These are phyloP conservation scores for Echinops telfairi DNA, from an alignment of 2,113 vertebrate genomes.

Conservation along the genomic window DNA sequence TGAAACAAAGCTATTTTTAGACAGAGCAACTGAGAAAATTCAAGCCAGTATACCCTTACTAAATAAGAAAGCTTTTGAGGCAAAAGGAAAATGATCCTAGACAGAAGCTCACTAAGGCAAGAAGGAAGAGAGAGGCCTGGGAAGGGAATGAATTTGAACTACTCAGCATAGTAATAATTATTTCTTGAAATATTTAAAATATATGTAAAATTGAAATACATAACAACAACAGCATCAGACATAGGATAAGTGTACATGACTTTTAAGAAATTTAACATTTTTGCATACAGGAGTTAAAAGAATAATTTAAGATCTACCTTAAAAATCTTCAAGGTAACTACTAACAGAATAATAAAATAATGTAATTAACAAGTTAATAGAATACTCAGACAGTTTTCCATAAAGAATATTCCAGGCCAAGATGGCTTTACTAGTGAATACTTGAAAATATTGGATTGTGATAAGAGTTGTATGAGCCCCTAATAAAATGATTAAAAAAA, in stretches of 20 bases:
- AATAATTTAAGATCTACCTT: not conserved
- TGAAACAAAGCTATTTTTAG: conserved; percentile 30
- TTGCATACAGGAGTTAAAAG: not conserved
- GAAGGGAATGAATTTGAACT: not conserved
- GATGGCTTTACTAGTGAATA: conserved; percentile 34
- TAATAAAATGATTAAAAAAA: too few species aligned
- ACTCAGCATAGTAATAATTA: not conserved
- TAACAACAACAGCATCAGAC: not conserved
- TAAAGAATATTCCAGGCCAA: conserved; percentile 34
- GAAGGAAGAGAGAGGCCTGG: not conserved
- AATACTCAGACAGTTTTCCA: not conserved
- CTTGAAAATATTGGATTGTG: conserved; percentile 43
- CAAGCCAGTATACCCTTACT: not conserved
- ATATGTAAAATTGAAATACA: not conserved
- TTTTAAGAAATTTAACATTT: not conserved
- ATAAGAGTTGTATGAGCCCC: too few species aligned
- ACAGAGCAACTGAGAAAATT: not conserved
- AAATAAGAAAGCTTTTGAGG: not conserved
- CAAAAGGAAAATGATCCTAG: not conserved
- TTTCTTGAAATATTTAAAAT: not conserved
- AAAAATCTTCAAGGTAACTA: conserved; percentile 17
- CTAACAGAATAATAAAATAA: not conserved
- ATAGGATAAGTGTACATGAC: not conserved
- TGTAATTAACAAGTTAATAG: not conserved
- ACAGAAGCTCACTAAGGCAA: not conserved